Percentiles rank a stretch among this genome's conserved stretches.
phyloP scores from a whole-genome alignment of 1,140 invertebrate species.

The Polyergus mexicanus region DNA sequence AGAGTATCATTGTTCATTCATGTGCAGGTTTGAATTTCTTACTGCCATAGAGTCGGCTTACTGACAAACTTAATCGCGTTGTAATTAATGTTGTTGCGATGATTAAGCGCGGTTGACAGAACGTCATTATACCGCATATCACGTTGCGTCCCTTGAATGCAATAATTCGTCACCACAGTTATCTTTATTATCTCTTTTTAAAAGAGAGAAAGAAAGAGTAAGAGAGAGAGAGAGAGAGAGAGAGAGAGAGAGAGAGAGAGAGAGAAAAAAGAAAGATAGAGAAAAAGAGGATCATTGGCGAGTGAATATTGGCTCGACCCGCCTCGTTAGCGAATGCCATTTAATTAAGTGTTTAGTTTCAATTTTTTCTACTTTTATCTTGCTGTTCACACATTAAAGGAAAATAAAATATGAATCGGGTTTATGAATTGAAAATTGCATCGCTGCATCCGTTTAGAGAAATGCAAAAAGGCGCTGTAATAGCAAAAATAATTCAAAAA shows the following conservation, averaged over 20 bases:
- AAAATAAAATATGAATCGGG: background rate
- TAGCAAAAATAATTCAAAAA: background rate
- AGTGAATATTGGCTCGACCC: background rate
- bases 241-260: background rate
- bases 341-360: constrained; percentile 48
- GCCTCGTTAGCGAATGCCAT: constrained; percentile 4
- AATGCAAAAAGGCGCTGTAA: background rate
- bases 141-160: constrained; percentile 7
- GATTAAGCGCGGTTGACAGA: constrained; percentile 55
- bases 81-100: constrained; percentile 62
- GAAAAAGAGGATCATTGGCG: constrained; percentile 1
- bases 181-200: too few relatives aligned
- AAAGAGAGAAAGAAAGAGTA: constrained; percentile 8
- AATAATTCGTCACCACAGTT: constrained; percentile 16
- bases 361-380: constrained; percentile 11
- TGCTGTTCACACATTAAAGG: background rate
- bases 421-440: background rate
- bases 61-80: constrained; percentile 63
- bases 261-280: constrained; percentile 4
- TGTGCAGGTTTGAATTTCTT: constrained; percentile 24
- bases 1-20: constrained; percentile 38
- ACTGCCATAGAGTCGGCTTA: constrained; percentile 1
- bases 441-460: background rate
- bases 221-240: background rate
- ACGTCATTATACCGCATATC: constrained; percentile 24